phyloP scores from a whole-genome alignment of 2,888 invertebrate species.

The Drosophila mettleri region DNA sequence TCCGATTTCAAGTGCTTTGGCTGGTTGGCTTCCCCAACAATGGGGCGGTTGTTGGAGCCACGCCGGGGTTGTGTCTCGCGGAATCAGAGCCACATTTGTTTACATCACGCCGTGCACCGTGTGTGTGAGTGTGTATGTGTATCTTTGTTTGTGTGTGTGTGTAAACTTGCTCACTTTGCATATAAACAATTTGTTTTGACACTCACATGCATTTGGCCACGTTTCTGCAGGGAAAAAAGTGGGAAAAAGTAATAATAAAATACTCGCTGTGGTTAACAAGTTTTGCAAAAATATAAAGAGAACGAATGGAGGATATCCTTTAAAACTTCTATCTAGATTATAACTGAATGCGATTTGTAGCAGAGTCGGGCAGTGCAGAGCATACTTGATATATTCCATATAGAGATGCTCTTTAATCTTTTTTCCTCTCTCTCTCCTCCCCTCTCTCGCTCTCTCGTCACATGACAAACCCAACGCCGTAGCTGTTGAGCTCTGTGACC shows the following conservation, averaged over 20 bases:
- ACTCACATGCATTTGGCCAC: slow-evolving; percentile 54
- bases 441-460: neutral
- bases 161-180: slow-evolving; percentile 33
- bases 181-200: slow-evolving; percentile 68
- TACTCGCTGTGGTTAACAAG: slow-evolving; percentile 36
- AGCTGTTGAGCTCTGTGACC: neutral
- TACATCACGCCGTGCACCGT: slow-evolving; percentile 45
- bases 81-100: slow-evolving; percentile 67
- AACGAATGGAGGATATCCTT: slow-evolving; percentile 9
- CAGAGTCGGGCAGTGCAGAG: no score
- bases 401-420: neutral
- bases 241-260: slow-evolving; percentile 39
- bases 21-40: slow-evolving; percentile 39
- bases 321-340: neutral
- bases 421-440: neutral
- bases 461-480: neutral
- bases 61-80: slow-evolving; percentile 5
- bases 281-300: slow-evolving; percentile 1
- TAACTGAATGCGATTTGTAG: neutral
- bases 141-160: slow-evolving; percentile 30
- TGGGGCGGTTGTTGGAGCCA: slow-evolving; percentile 4
- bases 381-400: no score
- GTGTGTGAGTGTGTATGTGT: slow-evolving; percentile 30
- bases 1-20: slow-evolving; percentile 34
- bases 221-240: slow-evolving; percentile 24